Evolutionary conservation across 2,797 vertebrate species (phyloP).

Genomic region (Peromyscus aztecus): DNA sequence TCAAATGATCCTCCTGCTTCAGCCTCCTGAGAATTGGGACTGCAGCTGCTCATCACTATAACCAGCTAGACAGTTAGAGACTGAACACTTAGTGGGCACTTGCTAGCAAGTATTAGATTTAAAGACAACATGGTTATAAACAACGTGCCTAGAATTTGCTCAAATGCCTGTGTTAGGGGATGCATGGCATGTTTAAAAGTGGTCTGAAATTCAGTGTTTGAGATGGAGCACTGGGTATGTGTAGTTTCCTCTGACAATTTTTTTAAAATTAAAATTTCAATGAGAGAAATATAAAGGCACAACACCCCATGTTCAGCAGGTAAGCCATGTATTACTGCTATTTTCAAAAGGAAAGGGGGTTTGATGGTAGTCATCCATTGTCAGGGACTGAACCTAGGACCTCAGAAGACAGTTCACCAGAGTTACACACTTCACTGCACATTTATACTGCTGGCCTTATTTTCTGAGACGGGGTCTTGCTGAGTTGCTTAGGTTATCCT

Average conservation of each 20-base stretch:
- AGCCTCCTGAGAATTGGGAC: not conserved
- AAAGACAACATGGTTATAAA: slow-evolving; percentile 19
- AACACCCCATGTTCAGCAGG: not conserved
- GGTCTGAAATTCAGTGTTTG: slow-evolving; percentile 41
- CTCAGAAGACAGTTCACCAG: not conserved
- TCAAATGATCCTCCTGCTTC: not conserved
- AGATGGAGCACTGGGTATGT: not conserved
- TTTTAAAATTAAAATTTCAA: not conserved
- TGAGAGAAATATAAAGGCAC: not conserved
- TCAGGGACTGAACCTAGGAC: not conserved
- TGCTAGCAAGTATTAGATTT: slow-evolving; percentile 14
- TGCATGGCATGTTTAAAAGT: not conserved
- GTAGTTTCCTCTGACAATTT: not conserved
- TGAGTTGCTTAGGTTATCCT: not conserved
- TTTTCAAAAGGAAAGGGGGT: not conserved
- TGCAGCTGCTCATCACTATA: not conserved
- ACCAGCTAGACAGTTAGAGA: not conserved
- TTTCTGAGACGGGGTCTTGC: not conserved
- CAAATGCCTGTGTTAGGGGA: not conserved
- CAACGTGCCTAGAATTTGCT: not conserved
- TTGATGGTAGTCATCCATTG: not conserved
- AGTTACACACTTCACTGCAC: not conserved
- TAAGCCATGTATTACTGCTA: not conserved
- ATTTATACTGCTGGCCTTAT: not conserved
- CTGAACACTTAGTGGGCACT: not conserved